These are phyloP conservation scores for Aphidius gifuensis DNA, from an alignment of 1,140 invertebrate species.

Conservation along the genomic window DNA sequence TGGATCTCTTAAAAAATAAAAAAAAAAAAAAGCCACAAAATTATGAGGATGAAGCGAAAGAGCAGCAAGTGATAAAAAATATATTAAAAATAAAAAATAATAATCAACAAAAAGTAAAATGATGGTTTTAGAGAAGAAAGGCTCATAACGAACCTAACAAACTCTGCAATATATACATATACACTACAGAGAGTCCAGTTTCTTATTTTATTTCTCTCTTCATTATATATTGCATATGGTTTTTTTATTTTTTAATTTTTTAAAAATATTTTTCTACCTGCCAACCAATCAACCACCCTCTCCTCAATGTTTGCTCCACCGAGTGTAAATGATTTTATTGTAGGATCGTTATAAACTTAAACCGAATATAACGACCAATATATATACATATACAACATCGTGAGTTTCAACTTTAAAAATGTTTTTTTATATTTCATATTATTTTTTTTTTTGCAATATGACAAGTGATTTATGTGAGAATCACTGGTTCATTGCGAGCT, in stretches of 20 bases:
- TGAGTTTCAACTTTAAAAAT: too few relatives aligned
- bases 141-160: conserved; percentile 30
- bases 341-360: conserved; percentile 20
- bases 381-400: too few relatives aligned
- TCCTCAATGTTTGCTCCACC: not conserved
- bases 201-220: conserved; percentile 1
- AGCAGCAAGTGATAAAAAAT: not conserved
- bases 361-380: conserved; percentile 13
- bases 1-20: not conserved
- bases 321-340: conserved; percentile 37
- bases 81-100: conserved; percentile 1
- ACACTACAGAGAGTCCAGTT: not conserved
- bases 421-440: not conserved
- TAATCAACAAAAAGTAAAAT: not conserved
- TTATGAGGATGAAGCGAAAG: not conserved
- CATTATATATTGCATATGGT: not conserved
- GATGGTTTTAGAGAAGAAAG: conserved; percentile 27
- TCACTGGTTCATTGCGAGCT: not conserved
- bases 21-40: conserved; percentile 1
- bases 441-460: not conserved
- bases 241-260: too few relatives aligned
- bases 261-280: too few relatives aligned
- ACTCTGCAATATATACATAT: not conserved
- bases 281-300: not conserved
- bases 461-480: conserved; percentile 33